Conservation (phyloP, 2,888 invertebrate genomes). For the Abscondita cerata region DNA sequence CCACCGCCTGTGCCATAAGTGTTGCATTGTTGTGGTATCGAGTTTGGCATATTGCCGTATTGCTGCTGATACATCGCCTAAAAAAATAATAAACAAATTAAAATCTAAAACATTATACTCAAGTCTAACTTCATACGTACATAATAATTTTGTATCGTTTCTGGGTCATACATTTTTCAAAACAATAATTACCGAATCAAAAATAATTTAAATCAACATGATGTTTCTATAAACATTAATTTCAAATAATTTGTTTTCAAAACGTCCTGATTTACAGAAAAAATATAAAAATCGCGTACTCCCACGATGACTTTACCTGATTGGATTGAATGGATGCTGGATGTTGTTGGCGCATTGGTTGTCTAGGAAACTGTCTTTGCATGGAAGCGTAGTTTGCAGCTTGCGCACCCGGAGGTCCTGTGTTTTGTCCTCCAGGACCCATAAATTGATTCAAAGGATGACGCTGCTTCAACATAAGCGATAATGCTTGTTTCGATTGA, state of each 20-base stretch:
- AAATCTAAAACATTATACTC: not conserved
- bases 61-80: constrained; percentile 66
- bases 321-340: constrained; percentile 56
- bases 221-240: too few species aligned
- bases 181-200: too few species aligned
- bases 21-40: constrained; percentile 68
- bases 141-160: too few species aligned
- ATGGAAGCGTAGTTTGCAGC: constrained; percentile 58
- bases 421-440: constrained; percentile 49
- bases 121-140: too few species aligned
- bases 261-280: too few species aligned
- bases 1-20: constrained; percentile 64
- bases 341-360: constrained; percentile 58
- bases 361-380: constrained; percentile 61
- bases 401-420: constrained; percentile 54
- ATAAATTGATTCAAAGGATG: constrained; percentile 67
- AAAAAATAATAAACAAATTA: not conserved
- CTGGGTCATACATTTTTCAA: too few species aligned
- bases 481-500: constrained; percentile 84
- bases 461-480: constrained; percentile 82
- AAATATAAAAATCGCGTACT: too few species aligned
- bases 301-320: constrained; percentile 47
- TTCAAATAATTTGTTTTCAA: too few species aligned
- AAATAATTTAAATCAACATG: too few species aligned
- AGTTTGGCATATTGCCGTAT: constrained; percentile 69